Evolutionary conservation across 2,888 invertebrate species (phyloP), one percentile per base, ranked within the genome.

Genomic region (Autographa gamma): DNA sequence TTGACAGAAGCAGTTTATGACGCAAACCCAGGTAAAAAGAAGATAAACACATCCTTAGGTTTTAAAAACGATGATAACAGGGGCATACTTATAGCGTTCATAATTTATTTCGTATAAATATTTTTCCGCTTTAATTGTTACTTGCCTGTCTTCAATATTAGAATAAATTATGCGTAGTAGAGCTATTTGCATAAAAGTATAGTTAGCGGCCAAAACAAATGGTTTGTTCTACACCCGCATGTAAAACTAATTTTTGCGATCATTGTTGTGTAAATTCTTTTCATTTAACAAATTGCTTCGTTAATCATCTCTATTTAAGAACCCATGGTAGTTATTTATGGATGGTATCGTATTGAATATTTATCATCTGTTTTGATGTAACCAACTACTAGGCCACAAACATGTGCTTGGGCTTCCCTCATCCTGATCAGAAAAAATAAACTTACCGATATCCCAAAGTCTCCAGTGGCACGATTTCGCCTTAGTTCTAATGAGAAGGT

Each of bases 401-500:
- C 38, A n/a, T n/a, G 11, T 11, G 8, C 1, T 38, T 38, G 11
- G 8, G 43, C 18, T 25, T 34, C 19, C 56, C 48, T 38, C n/a
- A 0, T 19, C 5, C 8, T 4, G 18, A 9, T 18, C 14, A 41
- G 14, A 54, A 8, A 7, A 16, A 6, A 18, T 7, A 32, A 31
- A 68, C 82, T 89, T 86, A 96, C 96, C 91, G 92, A 89, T 13
- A 97, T 91, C 25, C 92, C 96, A 82, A 93, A 93, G 71, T 90
- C 82, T 9, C 85, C 88, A 3, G 89, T 91, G 0, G 68, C 13
- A 4, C 66, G 72, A 43, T 86, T 79, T 79, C 86, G 88, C 68
- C 96, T 93, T 8, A 97, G 89, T 85, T 97, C 97, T 60, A 97
- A 59, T 4, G 96, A 90, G 68, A 96, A 92, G 0, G 96, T 94